phyloP scores from a whole-genome alignment of 1,140 invertebrate genomes.

The Popillia japonica region DNA sequence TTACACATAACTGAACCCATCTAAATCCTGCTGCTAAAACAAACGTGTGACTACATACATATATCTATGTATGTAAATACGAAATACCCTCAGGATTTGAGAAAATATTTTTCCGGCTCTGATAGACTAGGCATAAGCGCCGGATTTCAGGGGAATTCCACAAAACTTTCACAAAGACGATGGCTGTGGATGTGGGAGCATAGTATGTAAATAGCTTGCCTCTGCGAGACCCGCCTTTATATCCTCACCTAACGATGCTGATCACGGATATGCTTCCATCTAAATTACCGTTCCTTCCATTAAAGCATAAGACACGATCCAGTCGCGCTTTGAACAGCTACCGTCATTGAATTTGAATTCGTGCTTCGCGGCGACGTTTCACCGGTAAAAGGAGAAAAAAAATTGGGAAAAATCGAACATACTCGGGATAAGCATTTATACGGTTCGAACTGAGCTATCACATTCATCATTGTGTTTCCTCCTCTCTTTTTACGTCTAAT shows the following conservation, averaged over 20 bases:
- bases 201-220: background rate
- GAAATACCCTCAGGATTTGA: background rate
- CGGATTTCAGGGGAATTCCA: background rate
- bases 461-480: background rate
- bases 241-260: conserved; percentile 28
- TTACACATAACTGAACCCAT: too few relatives aligned
- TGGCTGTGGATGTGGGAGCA: background rate
- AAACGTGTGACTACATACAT: too few relatives aligned
- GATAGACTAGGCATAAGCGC: background rate
- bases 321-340: background rate
- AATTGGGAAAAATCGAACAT: conserved; percentile 1
- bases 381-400: background rate
- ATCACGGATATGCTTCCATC: conserved; percentile 29
- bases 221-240: conserved; percentile 6
- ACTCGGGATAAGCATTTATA: background rate
- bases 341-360: conserved; percentile 4
- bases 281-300: conserved; percentile 32
- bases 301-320: conserved; percentile 23
- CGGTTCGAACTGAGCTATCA: background rate
- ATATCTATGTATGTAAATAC: background rate
- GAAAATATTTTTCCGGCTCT: background rate
- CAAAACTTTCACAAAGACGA: background rate
- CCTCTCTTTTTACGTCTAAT: background rate
- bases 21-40: too few relatives aligned
- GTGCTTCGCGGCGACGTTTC: background rate